Conservation (phyloP, 2,113 vertebrate genomes). For the Indri indri region DNA sequence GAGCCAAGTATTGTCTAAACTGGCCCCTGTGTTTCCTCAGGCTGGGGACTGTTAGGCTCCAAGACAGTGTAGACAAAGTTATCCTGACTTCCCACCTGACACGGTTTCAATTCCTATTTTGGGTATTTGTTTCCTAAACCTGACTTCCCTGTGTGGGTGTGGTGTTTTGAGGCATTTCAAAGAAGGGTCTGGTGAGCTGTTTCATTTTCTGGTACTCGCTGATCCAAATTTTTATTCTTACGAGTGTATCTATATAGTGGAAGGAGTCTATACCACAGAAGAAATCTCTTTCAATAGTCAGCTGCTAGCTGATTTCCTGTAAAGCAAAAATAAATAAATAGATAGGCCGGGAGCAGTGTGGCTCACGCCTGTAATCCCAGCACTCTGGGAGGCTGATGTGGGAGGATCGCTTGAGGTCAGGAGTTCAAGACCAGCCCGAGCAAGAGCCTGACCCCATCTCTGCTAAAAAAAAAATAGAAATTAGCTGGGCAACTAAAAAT, state of each 20-base stretch:
- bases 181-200: background rate
- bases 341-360: too few species aligned
- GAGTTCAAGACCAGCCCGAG: too few species aligned
- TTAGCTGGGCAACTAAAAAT: too few species aligned
- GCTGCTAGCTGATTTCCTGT: too few species aligned
- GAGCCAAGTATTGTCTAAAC: background rate
- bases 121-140: slow-evolving; percentile 14
- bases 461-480: too few species aligned
- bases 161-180: background rate
- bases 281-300: background rate
- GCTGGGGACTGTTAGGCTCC: background rate
- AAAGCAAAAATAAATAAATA: too few species aligned
- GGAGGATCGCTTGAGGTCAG: too few species aligned
- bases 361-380: too few species aligned
- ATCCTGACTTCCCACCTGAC: background rate
- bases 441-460: too few species aligned
- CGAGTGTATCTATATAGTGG: background rate
- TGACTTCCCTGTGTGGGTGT: background rate
- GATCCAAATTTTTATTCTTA: slow-evolving; percentile 14
- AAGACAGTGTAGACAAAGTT: background rate
- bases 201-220: slow-evolving; percentile 28
- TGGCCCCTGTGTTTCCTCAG: background rate
- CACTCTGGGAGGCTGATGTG: too few species aligned
- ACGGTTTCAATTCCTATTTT: background rate
- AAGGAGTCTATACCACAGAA: background rate